Percentiles rank a stretch among this genome's conserved stretches.
Evolutionary conservation across 2,113 vertebrate genomes (phyloP).

Genomic region (Myotis brandtii): DNA sequence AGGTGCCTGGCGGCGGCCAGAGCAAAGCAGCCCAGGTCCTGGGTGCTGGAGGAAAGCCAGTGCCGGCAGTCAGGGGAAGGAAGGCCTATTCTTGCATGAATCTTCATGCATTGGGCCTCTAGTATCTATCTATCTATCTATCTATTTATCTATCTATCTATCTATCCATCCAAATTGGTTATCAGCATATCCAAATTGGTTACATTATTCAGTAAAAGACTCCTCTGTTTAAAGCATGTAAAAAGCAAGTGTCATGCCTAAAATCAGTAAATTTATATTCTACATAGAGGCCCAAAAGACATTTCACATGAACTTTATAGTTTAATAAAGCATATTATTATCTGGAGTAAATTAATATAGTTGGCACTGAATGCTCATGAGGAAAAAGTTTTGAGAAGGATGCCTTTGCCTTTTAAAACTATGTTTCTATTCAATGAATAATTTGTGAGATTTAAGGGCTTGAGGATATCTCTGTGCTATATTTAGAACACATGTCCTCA

Average conservation of each 20-base stretch:
- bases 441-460: background rate
- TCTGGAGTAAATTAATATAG: background rate
- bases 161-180: background rate
- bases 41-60: too few relatives aligned
- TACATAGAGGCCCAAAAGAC: background rate
- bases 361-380: background rate
- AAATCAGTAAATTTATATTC: background rate
- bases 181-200: background rate
- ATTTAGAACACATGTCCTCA: background rate
- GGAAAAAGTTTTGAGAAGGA: background rate
- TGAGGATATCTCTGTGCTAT: background rate
- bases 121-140: background rate
- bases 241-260: background rate
- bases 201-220: background rate
- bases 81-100: too few relatives aligned
- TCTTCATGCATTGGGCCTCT: too few relatives aligned
- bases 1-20: too few relatives aligned
- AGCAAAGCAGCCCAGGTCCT: too few relatives aligned
- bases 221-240: background rate
- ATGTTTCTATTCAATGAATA: background rate
- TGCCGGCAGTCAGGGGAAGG: too few relatives aligned
- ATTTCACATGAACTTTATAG: background rate
- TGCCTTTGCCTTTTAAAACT: background rate
- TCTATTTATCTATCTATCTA: background rate
- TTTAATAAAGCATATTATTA: background rate